Conservation (phyloP, 2,797 vertebrate genomes). For the Hippocampus kuda region DNA sequence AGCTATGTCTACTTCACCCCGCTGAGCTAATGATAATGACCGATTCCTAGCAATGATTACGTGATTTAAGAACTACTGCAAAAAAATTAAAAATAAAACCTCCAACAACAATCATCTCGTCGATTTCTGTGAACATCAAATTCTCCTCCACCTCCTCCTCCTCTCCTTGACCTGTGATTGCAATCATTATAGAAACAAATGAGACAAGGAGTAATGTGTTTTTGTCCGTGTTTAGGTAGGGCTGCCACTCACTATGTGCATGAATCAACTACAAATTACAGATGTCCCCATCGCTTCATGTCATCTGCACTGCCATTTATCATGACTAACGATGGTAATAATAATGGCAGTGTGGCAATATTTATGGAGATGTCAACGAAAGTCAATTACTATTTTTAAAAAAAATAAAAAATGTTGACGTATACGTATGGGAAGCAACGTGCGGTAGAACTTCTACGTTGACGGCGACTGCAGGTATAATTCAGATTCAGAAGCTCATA, state of each 20-base stretch:
- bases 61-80: no score
- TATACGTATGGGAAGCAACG: not conserved
- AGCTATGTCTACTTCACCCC: no score
- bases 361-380: not conserved
- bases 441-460: not conserved
- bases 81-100: no score
- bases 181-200: conserved; percentile 1
- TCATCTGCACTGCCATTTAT: not conserved
- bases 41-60: no score
- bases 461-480: no score
- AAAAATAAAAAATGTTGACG: not conserved
- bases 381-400: not conserved
- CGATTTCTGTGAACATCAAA: not conserved
- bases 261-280: not conserved
- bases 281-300: not conserved
- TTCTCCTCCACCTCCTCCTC: not conserved
- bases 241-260: not conserved
- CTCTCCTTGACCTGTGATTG: not conserved
- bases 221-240: not conserved
- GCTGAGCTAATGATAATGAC: no score
- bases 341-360: not conserved
- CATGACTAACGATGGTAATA: not conserved
- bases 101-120: not conserved
- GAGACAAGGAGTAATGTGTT: not conserved
- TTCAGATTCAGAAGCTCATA: no score